These are phyloP conservation scores for Nycticebus coucang DNA, from an alignment of 2,113 vertebrate species.

Conservation along the genomic window DNA sequence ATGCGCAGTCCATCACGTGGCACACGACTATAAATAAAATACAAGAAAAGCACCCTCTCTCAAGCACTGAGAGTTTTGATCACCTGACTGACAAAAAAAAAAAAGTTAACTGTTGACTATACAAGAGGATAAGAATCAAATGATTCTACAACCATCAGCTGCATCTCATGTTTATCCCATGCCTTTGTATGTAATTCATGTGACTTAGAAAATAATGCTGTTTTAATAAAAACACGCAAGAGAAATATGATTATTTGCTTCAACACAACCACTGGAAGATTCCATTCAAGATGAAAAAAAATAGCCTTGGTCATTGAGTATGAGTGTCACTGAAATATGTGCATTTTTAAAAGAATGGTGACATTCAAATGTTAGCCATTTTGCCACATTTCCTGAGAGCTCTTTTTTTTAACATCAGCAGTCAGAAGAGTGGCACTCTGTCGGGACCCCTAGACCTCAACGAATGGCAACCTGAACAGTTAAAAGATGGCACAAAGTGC, in stretches of 20 bases:
- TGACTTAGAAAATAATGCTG: constrained; percentile 63
- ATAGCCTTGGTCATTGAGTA: constrained; percentile 55
- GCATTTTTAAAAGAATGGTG: constrained; percentile 37
- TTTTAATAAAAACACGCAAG: constrained; percentile 66
- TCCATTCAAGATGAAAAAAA: constrained; percentile 76
- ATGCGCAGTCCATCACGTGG: neutral
- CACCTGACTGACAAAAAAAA: neutral
- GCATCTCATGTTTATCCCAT: neutral
- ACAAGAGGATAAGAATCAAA: neutral
- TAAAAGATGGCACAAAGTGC: constrained; percentile 69
- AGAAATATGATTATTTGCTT: constrained; percentile 66
- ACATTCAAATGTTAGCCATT: constrained; percentile 65
- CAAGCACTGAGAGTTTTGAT: neutral
- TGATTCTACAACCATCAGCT: neutral
- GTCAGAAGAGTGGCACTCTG: constrained; percentile 74
- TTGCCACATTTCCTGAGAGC: constrained; percentile 67
- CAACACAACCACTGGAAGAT: constrained; percentile 59
- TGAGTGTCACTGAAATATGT: constrained; percentile 73
- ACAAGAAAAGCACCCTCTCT: neutral
- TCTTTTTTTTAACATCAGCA: constrained; percentile 71
- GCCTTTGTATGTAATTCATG: constrained; percentile 44
- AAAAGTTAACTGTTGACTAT: neutral
- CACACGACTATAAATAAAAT: neutral
- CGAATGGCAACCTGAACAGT: constrained; percentile 70
- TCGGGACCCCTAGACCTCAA: constrained; percentile 67